Conservation (phyloP, 2,888 invertebrate genomes). For the Ashinkailepas kermadecensis region DNA sequence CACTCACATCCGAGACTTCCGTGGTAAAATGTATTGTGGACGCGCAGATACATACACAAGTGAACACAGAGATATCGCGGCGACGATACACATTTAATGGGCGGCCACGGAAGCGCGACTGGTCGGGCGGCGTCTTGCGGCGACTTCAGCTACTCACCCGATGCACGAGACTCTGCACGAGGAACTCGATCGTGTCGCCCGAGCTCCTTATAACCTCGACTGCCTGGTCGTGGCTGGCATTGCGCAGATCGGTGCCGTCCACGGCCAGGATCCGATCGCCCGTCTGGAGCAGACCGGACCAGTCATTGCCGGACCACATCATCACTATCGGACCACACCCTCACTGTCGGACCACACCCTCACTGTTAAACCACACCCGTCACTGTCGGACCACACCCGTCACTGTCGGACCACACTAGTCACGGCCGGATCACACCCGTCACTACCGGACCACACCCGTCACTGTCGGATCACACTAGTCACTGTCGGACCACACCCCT, state of each 20-base stretch:
- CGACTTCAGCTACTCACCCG: constrained; percentile 30
- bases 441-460: too few species aligned
- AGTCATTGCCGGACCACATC: neutral
- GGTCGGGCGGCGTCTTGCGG: neutral
- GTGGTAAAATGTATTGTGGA: neutral
- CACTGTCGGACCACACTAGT: too few species aligned
- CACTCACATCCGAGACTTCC: neutral
- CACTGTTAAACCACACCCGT: too few species aligned
- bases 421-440: too few species aligned
- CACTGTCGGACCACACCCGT: too few species aligned
- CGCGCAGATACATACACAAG: neutral
- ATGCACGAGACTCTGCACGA: constrained; percentile 66
- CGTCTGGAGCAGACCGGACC: constrained; percentile 49
- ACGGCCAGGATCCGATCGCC: constrained; percentile 86
- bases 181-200: constrained; percentile 76
- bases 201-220: constrained; percentile 90
- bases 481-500: too few species aligned
- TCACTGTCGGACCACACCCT: too few species aligned
- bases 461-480: too few species aligned
- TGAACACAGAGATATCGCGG: neutral
- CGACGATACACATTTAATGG: too few species aligned
- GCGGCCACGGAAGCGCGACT: too few species aligned
- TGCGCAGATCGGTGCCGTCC: constrained; percentile 78
- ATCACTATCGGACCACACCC: neutral
- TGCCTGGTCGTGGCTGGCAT: constrained; percentile 87